These are phyloP conservation scores for Temnothorax longispinosus DNA, from an alignment of 1,140 invertebrate genomes.

Conservation along the genomic window DNA sequence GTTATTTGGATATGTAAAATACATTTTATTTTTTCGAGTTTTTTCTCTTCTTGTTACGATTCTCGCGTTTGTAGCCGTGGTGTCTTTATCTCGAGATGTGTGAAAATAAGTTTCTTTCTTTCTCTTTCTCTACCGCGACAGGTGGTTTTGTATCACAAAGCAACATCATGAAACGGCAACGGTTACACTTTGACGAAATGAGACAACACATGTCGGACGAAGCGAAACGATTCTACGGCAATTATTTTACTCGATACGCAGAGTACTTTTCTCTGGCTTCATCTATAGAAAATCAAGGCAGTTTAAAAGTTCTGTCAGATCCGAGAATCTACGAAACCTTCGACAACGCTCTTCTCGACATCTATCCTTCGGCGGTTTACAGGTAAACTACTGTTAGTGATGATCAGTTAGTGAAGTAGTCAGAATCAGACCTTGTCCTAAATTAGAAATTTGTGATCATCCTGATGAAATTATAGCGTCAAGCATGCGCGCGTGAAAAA, in stretches of 20 bases:
- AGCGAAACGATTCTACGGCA: conserved; percentile 85
- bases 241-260: conserved; percentile 87
- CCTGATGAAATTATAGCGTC: too few relatives aligned
- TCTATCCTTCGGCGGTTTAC: conserved; percentile 85
- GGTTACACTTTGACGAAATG: conserved; percentile 86
- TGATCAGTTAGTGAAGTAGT: too few relatives aligned
- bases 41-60: too few relatives aligned
- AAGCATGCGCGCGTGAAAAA: too few relatives aligned
- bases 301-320: conserved; percentile 83
- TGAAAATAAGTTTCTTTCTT: not conserved
- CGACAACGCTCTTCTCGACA: conserved; percentile 85
- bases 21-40: too few relatives aligned
- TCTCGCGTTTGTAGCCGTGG: too few relatives aligned
- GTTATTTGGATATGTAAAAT: too few relatives aligned
- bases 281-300: conserved; percentile 68
- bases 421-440: too few relatives aligned
- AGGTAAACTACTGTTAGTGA: conserved; percentile 81
- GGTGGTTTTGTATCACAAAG: conserved; percentile 87
- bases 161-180: conserved; percentile 87
- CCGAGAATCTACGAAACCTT: conserved; percentile 85
- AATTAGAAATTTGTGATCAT: too few relatives aligned
- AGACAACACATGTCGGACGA: conserved; percentile 84
- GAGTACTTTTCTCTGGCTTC: conserved; percentile 85
- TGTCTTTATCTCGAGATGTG: not conserved
- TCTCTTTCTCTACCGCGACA: conserved; percentile 59